Base-by-base conservation (phyloP, 2,797 vertebrate species). In the Podarcis siculus region DNA sequence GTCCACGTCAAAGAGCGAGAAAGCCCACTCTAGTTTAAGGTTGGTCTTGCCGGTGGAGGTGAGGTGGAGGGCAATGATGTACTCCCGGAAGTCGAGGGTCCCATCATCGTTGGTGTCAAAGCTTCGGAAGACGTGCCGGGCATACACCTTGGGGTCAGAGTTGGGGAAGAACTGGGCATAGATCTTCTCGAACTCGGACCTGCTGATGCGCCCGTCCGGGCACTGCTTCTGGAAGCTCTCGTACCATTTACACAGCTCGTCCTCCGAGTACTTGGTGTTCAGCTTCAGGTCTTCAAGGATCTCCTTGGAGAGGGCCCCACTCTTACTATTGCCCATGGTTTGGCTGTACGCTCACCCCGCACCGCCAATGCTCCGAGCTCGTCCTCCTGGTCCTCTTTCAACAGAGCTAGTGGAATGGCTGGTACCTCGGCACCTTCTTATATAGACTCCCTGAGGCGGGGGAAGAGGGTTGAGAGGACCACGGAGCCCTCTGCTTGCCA, bases 1-100 rank as follows among this genome's bases (percentile, higher is more conserved):
- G 0, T 99, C 98, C 10, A 99, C 98, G 1, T 99, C 99, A 5
- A 99, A 99, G 35, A 99, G 96, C 0, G 98, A 98, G 58, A 99
- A 99, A 1, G 98, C 98, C 99, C 99, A 99, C 90, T 98, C 98
- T 1, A 99, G 96, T 84, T 99, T 99, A 84, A 98, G 98, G 91
- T 96, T 93, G 1, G 98, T 98, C 89, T 98, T 98, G 0, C 98
- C 98, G 0, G 97, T 97, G 0, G 98, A 98, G 78, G 99, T 99
- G 78, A 99, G 98, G 86, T 99, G 98, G 90, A 99, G 97, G 0
- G 98, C 99, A 0, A 99, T 97, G 5, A 99, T 98, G 83, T 99
- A 99, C 94, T 99, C 98, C 96, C 98, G 97, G 91, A 99, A 99
- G 58, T 99, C 98, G 95, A 99, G 58, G 0, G 98, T 99, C 5